Evolutionary conservation across 2,888 invertebrate genomes (phyloP).

Genomic region (Aphidoletes aphidimyza): DNA sequence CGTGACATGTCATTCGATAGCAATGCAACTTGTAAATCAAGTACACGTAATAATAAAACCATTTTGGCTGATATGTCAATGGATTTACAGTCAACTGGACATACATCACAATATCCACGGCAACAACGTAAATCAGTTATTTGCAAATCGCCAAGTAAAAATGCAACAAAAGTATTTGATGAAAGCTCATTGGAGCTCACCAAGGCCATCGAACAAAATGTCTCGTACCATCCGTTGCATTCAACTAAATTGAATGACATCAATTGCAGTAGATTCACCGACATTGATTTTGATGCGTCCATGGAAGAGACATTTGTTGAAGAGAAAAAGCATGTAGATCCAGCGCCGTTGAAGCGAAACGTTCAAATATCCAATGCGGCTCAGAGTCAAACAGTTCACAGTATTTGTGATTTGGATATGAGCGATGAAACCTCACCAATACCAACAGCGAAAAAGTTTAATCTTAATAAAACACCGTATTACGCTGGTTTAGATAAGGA

Average conservation of each 20-base stretch:
- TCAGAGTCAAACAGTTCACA: neutral
- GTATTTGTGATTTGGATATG: neutral
- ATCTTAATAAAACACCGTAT: constrained; percentile 16
- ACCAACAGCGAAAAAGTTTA: constrained; percentile 32
- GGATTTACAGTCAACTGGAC: neutral
- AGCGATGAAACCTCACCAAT: neutral
- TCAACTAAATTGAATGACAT: neutral
- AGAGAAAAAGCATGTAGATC: neutral
- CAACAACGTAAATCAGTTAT: neutral
- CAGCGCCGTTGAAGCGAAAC: neutral
- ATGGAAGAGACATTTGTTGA: constrained; percentile 25
- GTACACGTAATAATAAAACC: neutral
- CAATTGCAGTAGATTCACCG: neutral
- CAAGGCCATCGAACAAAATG: neutral
- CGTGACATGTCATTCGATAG: neutral
- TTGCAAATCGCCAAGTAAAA: constrained; percentile 28
- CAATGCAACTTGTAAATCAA: neutral
- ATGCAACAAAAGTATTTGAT: neutral
- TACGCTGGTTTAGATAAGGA: neutral
- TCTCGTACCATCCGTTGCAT: constrained; percentile 4
- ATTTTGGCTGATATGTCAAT: constrained; percentile 7
- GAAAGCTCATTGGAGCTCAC: neutral
- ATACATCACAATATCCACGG: neutral
- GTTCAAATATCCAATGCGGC: neutral
- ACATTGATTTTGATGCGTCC: neutral